Conservation (phyloP, 2,888 invertebrate genomes). For the Galerucella calmariensis region DNA sequence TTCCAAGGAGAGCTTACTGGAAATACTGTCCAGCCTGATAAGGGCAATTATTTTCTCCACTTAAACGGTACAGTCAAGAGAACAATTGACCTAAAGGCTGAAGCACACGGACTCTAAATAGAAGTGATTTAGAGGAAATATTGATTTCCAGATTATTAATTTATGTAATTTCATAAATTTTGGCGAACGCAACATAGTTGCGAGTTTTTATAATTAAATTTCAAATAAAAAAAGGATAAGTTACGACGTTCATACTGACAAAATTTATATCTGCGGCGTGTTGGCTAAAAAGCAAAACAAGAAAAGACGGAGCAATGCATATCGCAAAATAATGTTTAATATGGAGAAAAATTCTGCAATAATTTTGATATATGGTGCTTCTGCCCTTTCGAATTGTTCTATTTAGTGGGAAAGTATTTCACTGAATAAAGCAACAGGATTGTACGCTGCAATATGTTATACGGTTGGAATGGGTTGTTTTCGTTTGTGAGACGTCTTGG, state of each 20-base stretch:
- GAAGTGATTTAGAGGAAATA: too few relatives aligned
- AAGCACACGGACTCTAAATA: too few relatives aligned
- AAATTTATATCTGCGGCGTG: constrained; percentile 21
- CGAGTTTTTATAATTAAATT: too few relatives aligned
- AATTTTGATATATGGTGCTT: constrained; percentile 35
- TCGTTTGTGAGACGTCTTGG: constrained; percentile 5
- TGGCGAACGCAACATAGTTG: too few relatives aligned
- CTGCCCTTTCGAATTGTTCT: constrained; percentile 36
- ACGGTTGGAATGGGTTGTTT: constrained; percentile 18
- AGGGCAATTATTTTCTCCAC: too few relatives aligned
- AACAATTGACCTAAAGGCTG: too few relatives aligned
- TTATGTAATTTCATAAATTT: too few relatives aligned
- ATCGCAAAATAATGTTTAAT: constrained; percentile 40
- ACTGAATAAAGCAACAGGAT: constrained; percentile 35
- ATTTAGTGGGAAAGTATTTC: constrained; percentile 36
- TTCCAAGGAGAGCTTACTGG: too few relatives aligned
- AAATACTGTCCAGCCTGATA: too few relatives aligned
- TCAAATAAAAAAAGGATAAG: background rate
- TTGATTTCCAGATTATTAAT: too few relatives aligned
- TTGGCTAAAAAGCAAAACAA: constrained; percentile 19
- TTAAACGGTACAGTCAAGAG: too few relatives aligned
- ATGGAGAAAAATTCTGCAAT: constrained; percentile 40
- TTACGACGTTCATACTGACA: background rate
- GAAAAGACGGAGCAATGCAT: constrained; percentile 34
- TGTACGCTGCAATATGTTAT: constrained; percentile 19